Evolutionary conservation across 2,888 invertebrate genomes (phyloP), one percentile per base, ranked within the genome.

Genomic region (Tortrix viridana): DNA sequence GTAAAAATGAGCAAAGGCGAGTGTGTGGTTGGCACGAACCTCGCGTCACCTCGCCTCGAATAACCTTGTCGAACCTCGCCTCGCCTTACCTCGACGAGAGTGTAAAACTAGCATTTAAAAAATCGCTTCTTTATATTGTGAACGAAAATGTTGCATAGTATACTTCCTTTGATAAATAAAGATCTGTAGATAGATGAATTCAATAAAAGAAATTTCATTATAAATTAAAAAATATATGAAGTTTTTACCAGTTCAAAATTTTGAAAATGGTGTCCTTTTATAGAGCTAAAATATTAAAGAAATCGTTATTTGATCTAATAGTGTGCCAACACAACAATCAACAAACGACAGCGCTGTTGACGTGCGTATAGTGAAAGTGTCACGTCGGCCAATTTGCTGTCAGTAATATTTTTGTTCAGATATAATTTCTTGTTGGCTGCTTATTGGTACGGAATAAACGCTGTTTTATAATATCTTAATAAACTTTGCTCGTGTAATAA

Each of bases 281-380:
- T 49, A 18, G 61, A 47, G 52, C 4, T 2, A 23, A 1, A 50
- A 3, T 20, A 7, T 16, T 43, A 44, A 59, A 49, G 16, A 68
- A 66, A 38, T 49, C 46, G 41, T 54, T 53, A 54, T 14, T 68
- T 82, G 82, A 76, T 65, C 54, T 48, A 67, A 66, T 65, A 59
- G 68, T 73, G 71, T 91, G 87, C 91, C 91, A 92, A 90, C 91
- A 88, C 88, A 87, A 86, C 88, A 77, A 74, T 71, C 71, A 84
- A 87, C 85, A 87, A 87, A 81, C 80, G 78, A 75, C 75, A 65
- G 63, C 68, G 54, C 66, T 72, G 86, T 88, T 89, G 88, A 89
- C 88, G 88, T 89, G 88, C 88, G 88, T 89, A 88, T 84, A 89
- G 92, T 88, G 92, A 92, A 92, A 91, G 92, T 92, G 89, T 89